Percentiles rank a stretch among this genome's conserved stretches.
Evolutionary conservation across 2,797 vertebrate genomes (phyloP).

Genomic region (Rhabdophis nuchalis): DNA sequence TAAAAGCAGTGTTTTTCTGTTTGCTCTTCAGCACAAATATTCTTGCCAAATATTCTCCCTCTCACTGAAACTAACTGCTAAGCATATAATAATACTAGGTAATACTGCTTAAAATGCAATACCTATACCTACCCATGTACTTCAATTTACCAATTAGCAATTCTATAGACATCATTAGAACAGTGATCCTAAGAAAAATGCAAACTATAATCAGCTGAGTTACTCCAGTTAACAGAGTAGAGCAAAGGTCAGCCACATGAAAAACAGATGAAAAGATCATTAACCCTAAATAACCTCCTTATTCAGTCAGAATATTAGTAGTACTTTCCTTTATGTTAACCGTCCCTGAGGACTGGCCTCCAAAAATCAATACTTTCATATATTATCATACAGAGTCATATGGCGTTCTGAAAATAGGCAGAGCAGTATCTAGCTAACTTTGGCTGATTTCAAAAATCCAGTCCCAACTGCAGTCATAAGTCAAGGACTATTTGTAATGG

Average conservation of each 20-base stretch:
- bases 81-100: neutral
- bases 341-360: neutral
- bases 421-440: neutral
- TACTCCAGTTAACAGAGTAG: neutral
- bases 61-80: neutral
- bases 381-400: neutral
- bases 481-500: neutral
- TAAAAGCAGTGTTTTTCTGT: conserved; percentile 22
- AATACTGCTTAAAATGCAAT: neutral
- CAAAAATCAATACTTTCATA: neutral
- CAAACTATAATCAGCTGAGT: neutral
- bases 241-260: neutral
- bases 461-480: neutral
- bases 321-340: neutral
- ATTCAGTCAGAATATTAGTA: neutral
- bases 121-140: neutral
- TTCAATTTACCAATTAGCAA: neutral
- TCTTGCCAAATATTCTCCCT: neutral
- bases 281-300: neutral
- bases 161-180: neutral
- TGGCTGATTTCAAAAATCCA: neutral
- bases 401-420: neutral
- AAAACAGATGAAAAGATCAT: neutral
- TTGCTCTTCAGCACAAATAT: neutral
- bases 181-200: neutral